These are phyloP conservation scores for Orchesella flavescens DNA, from an alignment of 2,888 invertebrate species.

Conservation along the genomic window DNA sequence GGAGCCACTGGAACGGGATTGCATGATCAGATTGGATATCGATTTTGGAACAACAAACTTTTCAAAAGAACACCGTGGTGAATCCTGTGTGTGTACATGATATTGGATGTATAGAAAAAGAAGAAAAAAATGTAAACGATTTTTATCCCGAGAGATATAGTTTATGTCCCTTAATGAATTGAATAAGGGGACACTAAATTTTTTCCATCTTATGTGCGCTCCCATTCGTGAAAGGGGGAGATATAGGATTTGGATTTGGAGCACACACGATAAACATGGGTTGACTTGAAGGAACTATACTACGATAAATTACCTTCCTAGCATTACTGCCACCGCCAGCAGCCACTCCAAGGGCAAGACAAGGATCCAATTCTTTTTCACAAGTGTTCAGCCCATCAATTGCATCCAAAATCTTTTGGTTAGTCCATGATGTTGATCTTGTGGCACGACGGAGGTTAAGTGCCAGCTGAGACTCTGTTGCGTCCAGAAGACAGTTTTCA, in stretches of 20 bases:
- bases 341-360: slow-evolving; percentile 42
- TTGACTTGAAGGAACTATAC: not conserved
- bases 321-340: slow-evolving; percentile 15
- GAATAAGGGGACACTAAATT: no score
- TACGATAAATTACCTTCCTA: slow-evolving; percentile 38
- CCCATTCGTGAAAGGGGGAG: no score
- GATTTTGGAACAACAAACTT: slow-evolving; percentile 57
- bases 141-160: not conserved
- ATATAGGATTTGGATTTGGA: no score
- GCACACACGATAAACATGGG: no score
- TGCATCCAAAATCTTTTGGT: slow-evolving; percentile 58
- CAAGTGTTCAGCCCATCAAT: slow-evolving; percentile 55
- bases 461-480: slow-evolving; percentile 48
- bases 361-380: slow-evolving; percentile 49
- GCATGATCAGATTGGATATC: slow-evolving; percentile 62
- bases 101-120: slow-evolving; percentile 9
- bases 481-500: slow-evolving; percentile 45
- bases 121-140: not conserved
- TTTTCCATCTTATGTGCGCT: no score
- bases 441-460: slow-evolving; percentile 50
- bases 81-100: slow-evolving; percentile 32
- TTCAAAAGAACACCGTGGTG: slow-evolving; percentile 39
- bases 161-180: no score
- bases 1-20: slow-evolving; percentile 62
- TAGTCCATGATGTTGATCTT: slow-evolving; percentile 55